phyloP scores from a whole-genome alignment of 2,113 vertebrate genomes.

The Datnioides undecimradiatus region DNA sequence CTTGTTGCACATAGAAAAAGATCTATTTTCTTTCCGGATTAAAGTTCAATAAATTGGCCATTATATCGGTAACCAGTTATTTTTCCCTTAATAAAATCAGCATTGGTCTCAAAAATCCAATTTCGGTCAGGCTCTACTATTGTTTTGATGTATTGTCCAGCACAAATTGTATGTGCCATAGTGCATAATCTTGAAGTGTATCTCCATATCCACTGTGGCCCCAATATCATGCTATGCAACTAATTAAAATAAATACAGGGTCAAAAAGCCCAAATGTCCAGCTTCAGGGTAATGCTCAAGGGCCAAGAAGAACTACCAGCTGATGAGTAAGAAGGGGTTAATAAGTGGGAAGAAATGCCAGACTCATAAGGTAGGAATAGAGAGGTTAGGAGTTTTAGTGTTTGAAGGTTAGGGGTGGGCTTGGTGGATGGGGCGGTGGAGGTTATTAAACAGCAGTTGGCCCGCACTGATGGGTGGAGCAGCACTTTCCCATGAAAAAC shows the following conservation, averaged over 20 bases:
- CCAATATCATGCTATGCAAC: neutral
- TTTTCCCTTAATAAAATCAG: no score
- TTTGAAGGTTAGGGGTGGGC: constrained; percentile 51
- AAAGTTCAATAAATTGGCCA: no score
- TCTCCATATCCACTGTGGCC: neutral
- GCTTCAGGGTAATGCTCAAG: constrained; percentile 26
- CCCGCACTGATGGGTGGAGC: constrained; percentile 75
- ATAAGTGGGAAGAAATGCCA: constrained; percentile 32
- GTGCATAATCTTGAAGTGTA: neutral
- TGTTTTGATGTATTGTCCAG: neutral
- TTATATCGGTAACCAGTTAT: no score
- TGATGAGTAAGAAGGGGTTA: neutral
- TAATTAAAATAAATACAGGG: constrained; percentile 17
- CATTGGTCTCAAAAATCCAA: no score
- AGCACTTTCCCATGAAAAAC: constrained; percentile 65
- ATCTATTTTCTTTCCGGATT: no score
- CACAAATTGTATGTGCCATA: constrained; percentile 5
- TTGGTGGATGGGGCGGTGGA: constrained; percentile 25
- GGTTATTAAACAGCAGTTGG: constrained; percentile 38
- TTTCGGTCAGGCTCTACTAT: no score
- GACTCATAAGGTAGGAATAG: constrained; percentile 19
- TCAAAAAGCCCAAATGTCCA: constrained; percentile 69
- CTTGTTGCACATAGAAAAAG: no score
- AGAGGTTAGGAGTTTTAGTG: constrained; percentile 68
- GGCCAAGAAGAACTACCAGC: neutral